These are phyloP conservation scores for Polylopha cassiicola DNA, from an alignment of 2,888 invertebrate species.

Conservation along the genomic window DNA sequence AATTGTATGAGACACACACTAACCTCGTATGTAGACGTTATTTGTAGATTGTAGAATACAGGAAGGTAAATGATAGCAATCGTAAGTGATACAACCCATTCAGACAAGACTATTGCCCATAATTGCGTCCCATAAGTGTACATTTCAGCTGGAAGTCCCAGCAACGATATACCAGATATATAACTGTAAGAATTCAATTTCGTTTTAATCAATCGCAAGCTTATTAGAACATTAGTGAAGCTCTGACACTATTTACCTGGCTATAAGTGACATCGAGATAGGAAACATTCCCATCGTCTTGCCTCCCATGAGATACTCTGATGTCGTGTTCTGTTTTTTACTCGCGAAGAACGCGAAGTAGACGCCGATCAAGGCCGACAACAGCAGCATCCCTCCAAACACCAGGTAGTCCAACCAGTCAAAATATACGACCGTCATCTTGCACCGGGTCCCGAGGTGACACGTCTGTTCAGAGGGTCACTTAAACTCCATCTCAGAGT, in stretches of 20 bases:
- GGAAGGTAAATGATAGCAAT: conserved; percentile 82
- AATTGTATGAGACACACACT: conserved; percentile 17
- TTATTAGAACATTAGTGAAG: not conserved
- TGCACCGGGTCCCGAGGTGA: conserved; percentile 28
- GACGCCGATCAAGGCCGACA: conserved; percentile 82
- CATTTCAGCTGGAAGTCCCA: conserved; percentile 86
- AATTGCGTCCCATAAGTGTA: conserved; percentile 86
- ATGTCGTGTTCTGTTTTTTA: conserved; percentile 82
- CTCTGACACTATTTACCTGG: conserved; percentile 74
- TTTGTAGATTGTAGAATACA: conserved; percentile 84
- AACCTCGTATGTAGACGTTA: conserved; percentile 87
- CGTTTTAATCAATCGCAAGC: not conserved
- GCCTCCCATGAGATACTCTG: conserved; percentile 85
- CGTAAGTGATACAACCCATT: conserved; percentile 81
- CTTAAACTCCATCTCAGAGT: conserved; percentile 52
- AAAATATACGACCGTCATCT: conserved; percentile 68
- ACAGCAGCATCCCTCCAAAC: conserved; percentile 79
- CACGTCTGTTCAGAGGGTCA: conserved; percentile 51
- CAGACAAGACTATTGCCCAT: conserved; percentile 80
- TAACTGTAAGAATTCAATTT: conserved; percentile 72
- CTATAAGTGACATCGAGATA: conserved; percentile 86
- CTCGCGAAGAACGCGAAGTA: conserved; percentile 84
- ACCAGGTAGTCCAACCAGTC: conserved; percentile 81
- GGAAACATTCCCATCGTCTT: conserved; percentile 88
- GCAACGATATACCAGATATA: conserved; percentile 83